Base-by-base conservation (phyloP, 2,797 vertebrate genomes). In the Gymnothorax javanicus region DNA sequence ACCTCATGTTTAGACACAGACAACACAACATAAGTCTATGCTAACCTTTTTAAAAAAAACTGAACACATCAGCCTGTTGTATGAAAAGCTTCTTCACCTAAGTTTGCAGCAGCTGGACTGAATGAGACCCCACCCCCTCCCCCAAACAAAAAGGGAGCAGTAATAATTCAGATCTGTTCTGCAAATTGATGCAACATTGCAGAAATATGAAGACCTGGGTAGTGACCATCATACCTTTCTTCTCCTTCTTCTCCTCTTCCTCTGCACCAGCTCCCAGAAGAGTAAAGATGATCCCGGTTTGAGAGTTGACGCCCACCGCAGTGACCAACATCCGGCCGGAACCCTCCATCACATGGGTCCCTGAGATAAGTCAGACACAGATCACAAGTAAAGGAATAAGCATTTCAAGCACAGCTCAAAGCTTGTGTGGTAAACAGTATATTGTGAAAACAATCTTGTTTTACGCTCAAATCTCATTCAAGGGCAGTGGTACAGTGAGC, bases 261-360 rank as follows among this genome's bases (percentile, higher is more conserved):
- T 97, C 97, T 71, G 95, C 94, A 4, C 98, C 96, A 9, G 98
- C 97, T 2, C 98, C 98, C 85, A 99, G 95, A 87, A 99, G 94
- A 2, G 99, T 99, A 89, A 99, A 98, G 94, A 99, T 99, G 92
- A 99, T 99, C 89, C 99, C 99, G 4, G 98, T 99, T 95, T 99
- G 99, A 90, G 99, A 99, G 95, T 99, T 99, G 88, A 99, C 97
- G 84, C 99, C 99, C 7, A 99, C 97, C 0, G 98, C 98, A 0
- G 97, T 97, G 85, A 99, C 99, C 84, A 99, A 85, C 99, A 99
- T 99, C 90, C 97, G 93, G 71, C 99, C 99, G 7, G 99, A 99
- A 84, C 99, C 99, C 91, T 99, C 99, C 99, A 99, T 99, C 90
- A 99, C 99, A 0, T 99, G 99, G 83, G 99, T 99, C 69, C 99